Evolutionary conservation across 2,113 vertebrate species (phyloP).

Genomic region (Procavia capensis): DNA sequence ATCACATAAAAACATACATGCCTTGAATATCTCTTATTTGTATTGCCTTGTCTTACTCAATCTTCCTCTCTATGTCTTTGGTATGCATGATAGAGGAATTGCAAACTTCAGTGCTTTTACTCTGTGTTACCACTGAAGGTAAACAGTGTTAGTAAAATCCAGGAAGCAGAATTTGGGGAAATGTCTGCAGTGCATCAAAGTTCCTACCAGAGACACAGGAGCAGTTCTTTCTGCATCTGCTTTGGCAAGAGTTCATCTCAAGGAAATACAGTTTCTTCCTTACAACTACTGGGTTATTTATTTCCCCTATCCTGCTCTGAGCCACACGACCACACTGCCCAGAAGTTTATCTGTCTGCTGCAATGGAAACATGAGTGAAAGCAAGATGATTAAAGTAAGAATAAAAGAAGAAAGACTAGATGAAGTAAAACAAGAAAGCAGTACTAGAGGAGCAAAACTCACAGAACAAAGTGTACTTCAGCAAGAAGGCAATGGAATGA

Average conservation of each 20-base stretch:
- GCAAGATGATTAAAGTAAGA: neutral
- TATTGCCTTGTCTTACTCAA: neutral
- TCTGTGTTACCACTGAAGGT: neutral
- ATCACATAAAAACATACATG: neutral
- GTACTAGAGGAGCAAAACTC: neutral
- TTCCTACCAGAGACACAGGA: neutral
- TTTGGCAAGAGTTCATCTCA: slow-evolving; percentile 37
- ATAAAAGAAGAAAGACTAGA: neutral
- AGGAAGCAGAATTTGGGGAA: neutral
- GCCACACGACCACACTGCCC: neutral
- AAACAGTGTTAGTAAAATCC: neutral
- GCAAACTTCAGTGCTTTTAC: neutral
- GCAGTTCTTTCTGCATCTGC: slow-evolving; percentile 6
- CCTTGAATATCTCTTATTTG: neutral
- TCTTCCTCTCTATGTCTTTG: slow-evolving; percentile 7
- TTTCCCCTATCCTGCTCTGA: slow-evolving; percentile 9
- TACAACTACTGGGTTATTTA: neutral
- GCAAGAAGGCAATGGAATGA: neutral
- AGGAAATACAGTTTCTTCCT: slow-evolving; percentile 40
- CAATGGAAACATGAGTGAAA: slow-evolving; percentile 5
- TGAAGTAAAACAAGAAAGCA: neutral
- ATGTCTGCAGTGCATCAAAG: neutral
- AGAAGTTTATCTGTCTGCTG: neutral
- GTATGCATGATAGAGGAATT: neutral
- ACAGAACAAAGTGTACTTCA: neutral